phyloP scores from a whole-genome alignment of 2,797 vertebrate genomes.

The Phyllotis vaccarum region DNA sequence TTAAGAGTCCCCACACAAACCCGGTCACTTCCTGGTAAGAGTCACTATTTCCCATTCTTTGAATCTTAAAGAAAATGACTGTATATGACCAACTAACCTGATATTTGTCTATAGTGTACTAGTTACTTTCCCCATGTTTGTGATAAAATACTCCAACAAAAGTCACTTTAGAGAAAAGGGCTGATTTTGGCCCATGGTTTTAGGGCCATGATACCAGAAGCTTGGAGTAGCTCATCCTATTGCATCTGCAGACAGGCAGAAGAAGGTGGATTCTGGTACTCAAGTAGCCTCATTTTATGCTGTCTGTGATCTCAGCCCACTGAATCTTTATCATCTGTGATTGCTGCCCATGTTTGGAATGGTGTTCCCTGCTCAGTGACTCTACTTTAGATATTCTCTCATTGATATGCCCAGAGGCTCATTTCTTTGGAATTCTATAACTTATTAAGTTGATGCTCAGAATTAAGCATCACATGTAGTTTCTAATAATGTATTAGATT shows the following conservation, averaged over 20 bases:
- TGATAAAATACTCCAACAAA: neutral
- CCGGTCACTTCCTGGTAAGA: neutral
- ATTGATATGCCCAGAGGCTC: neutral
- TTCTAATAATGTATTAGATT: neutral
- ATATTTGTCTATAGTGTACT: neutral
- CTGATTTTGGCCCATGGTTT: neutral
- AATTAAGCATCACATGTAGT: neutral
- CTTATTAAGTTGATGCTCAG: neutral
- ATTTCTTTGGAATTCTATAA: constrained; percentile 8
- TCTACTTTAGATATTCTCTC: neutral
- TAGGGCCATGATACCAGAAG: neutral
- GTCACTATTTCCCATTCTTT: neutral
- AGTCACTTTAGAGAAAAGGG: neutral
- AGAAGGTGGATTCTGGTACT: neutral
- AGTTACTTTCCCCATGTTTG: neutral
- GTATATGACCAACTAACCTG: neutral
- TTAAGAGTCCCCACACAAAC: neutral
- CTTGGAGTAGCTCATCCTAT: neutral
- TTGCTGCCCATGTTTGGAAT: neutral
- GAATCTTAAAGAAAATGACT: neutral
- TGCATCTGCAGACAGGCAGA: neutral
- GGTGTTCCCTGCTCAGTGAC: neutral
- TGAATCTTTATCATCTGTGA: neutral
- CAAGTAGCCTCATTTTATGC: neutral
- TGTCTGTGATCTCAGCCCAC: neutral